These are phyloP conservation scores for Discoglossus pictus DNA, from an alignment of 2,797 vertebrate species.

Conservation along the genomic window DNA sequence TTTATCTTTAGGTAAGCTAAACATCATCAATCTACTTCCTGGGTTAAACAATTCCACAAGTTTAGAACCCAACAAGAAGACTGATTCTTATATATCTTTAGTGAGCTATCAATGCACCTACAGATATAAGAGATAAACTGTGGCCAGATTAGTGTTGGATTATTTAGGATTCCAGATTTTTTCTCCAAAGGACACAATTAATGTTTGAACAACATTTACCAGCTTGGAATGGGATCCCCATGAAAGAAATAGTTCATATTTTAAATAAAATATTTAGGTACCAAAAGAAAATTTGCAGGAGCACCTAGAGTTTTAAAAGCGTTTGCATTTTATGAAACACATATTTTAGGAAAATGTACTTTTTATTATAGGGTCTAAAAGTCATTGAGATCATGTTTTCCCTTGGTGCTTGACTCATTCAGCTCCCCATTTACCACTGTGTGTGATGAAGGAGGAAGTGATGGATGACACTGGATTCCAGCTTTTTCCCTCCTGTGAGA, in stretches of 20 bases:
- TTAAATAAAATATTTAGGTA: too few species aligned
- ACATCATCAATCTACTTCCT: constrained; percentile 38
- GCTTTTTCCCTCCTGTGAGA: constrained; percentile 71
- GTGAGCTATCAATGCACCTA: neutral
- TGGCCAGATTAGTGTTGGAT: too few species aligned
- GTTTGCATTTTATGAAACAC: constrained; percentile 9
- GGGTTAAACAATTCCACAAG: constrained; percentile 61
- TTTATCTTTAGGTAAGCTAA: constrained; percentile 59
- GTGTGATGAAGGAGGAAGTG: constrained; percentile 63
- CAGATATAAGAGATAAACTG: too few species aligned
- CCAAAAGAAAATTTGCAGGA: too few species aligned
- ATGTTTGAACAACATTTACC: too few species aligned
- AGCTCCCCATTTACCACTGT: constrained; percentile 60
- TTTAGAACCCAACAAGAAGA: constrained; percentile 18
- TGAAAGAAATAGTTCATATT: too few species aligned
- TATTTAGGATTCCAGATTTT: too few species aligned
- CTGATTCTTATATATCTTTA: constrained; percentile 17
- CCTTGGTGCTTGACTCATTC: constrained; percentile 60
- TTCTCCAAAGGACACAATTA: too few species aligned
- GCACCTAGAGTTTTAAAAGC: constrained; percentile 22
- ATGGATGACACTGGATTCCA: constrained; percentile 71
- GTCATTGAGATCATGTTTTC: constrained; percentile 38
- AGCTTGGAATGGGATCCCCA: too few species aligned
- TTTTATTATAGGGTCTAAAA: too few species aligned
- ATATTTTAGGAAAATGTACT: too few species aligned